Evolutionary conservation across 2,888 invertebrate species (phyloP), one percentile per base, ranked within the genome.

Genomic region (Aleiodes alternator): DNA sequence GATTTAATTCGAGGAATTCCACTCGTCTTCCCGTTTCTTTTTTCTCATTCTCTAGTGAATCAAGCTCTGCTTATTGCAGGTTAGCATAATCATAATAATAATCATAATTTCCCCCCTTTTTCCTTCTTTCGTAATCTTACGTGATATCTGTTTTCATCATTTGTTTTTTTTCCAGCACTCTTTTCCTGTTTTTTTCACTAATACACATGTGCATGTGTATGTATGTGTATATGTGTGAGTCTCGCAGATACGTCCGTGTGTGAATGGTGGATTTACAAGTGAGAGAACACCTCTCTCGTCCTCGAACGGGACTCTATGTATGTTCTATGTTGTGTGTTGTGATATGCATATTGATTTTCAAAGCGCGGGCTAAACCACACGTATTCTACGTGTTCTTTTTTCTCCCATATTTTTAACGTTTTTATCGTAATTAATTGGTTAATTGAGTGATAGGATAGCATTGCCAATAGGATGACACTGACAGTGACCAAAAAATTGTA

Each of bases 341-440:
- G 75, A 79, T 80, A 79, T 77, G 74, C 74, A 80, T 80, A 80
- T 80, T 80, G 80, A 80, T 80, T 80, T 80, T 79, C 76, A 57
- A 59, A 66, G 48, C 55, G 61, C 74, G 59, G 23, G 57, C 38
- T 53, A 11, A 69, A 59, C 14, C 73, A 72, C 78, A 71, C 79
- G 77, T 75, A 77, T 73, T 75, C 75, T 71, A 73, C 71, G 61
- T 73, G 48, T n/a, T n/a, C 71, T 29, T 74, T 53, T 69, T 50
- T 50, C 64, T 66, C 61, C 69, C 12, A 8, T 14, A 16, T 53
- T 53, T 16, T 53, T 5, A 12, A 57, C 9, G 1, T 57, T 4
- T n/a, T 14, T 57, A 11, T 29, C 23, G 16, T 12, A 29, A 53
- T 53, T 14, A 53, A 53, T 14, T 53, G 3, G n/a, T 64, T 23